phyloP scores from a whole-genome alignment of 2,888 invertebrate genomes.

The Ariolimax columbianus region DNA sequence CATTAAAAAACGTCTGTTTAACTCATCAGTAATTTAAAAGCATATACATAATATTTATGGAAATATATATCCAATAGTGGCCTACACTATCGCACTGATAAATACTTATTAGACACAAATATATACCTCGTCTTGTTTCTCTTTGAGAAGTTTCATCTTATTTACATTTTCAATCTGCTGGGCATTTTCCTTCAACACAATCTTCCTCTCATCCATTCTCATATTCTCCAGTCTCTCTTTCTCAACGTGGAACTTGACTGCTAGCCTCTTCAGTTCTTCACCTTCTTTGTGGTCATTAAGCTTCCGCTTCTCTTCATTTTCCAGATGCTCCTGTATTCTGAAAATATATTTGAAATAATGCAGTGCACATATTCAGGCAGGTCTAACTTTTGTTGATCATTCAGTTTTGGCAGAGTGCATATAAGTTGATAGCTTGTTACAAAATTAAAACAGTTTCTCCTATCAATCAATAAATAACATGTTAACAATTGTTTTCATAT shows the following conservation, averaged over 20 bases:
- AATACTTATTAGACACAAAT: not conserved
- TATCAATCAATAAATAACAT: too few relatives aligned
- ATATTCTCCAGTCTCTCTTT: conserved; percentile 74
- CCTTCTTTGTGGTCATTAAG: conserved; percentile 72
- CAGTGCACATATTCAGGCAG: not conserved
- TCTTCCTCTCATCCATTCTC: conserved; percentile 69
- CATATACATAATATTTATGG: too few relatives aligned
- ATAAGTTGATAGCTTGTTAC: too few relatives aligned
- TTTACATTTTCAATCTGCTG: conserved; percentile 74
- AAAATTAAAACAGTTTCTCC: too few relatives aligned
- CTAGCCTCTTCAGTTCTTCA: conserved; percentile 74
- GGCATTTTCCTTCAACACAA: conserved; percentile 71
- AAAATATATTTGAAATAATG: not conserved
- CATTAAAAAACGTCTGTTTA: too few relatives aligned
- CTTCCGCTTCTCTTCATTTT: conserved; percentile 57
- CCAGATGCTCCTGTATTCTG: conserved; percentile 71
- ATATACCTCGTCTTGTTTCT: conserved; percentile 74
- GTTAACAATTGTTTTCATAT: too few relatives aligned
- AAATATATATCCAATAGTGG: not conserved
- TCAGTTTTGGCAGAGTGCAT: too few relatives aligned
- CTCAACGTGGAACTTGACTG: conserved; percentile 73
- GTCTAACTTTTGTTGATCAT: not conserved
- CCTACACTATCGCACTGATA: not conserved
- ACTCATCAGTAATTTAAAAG: too few relatives aligned
- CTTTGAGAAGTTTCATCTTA: conserved; percentile 71